Base-by-base conservation (phyloP, 2,888 invertebrate species). In the Helobdella robusta region DNA sequence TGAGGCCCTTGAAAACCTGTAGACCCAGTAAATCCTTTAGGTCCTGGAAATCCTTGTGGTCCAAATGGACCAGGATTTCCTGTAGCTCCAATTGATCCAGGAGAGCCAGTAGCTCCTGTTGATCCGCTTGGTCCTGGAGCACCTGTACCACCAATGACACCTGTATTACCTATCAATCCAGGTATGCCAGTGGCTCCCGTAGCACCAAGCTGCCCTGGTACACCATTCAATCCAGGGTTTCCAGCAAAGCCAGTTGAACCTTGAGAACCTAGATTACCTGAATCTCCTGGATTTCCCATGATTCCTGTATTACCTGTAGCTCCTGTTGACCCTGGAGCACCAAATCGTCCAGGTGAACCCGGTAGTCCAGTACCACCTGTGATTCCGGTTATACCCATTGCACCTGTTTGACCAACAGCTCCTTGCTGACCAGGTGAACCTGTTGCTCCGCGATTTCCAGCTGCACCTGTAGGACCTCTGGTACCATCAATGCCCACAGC, bases 201-300 rank as follows among this genome's bases (percentile, higher is more conserved):
- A 25, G 32, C 40, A 61, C 44, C 56, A 59, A 32, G 59, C 8
- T 30, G 32, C 30, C 54, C 62, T 32, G 32, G 48, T 6, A 46
- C 15, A 18, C 62, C 62, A 32, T 25, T 23, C 8, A 18, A 20
- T 32, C 62, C 62, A 8, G 6, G 44, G 20, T 36, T 15, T 25
- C 68, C 68, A 15, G 56, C 34, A 6, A 23, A 20, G 25, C 68
- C 68, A 34, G n/a, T 44, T 34, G 48, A 67, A 44, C 70, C 70
- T 35, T 63, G 58, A 20, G 36, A 35, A 20, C 75, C 73, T 28
- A 66, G 60, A 36, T 46, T 34, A 5, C 75, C 71, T 15, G 66
- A 59, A 8, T 66, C 52, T 20, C 71, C 66, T 23, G 68, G 70
- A 25, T 64, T 35, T 25, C 72, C 72, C 23, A 65, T 35, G 34